A percentile compares a stretch with the other conserved stretches of the same genome.
phyloP scores from a whole-genome alignment of 2,113 vertebrate genomes.

The Podarcis muralis region DNA sequence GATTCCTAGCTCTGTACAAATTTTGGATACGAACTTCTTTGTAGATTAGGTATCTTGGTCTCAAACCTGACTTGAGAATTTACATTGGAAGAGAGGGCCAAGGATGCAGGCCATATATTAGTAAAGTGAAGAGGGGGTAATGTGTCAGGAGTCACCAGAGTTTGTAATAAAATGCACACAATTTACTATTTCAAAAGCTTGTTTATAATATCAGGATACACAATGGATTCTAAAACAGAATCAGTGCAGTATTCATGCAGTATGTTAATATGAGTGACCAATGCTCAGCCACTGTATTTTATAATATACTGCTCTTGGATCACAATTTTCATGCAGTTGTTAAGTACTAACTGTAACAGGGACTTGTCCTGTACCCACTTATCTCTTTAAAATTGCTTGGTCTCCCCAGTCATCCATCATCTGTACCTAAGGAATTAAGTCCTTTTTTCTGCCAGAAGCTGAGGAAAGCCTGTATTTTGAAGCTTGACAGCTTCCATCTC shows the following conservation, averaged over 20 bases:
- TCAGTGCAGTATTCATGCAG: no score
- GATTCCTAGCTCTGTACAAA: background rate
- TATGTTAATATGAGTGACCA: background rate
- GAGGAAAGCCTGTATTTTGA: no score
- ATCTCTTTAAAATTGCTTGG: no score
- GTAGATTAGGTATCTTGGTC: background rate
- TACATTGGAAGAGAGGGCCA: background rate
- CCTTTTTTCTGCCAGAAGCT: no score
- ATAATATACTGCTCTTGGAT: background rate
- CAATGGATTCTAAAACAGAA: background rate
- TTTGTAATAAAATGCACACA: background rate
- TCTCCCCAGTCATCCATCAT: no score
- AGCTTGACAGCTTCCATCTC: no score
- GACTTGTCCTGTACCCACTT: no score
- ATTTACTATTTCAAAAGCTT: background rate
- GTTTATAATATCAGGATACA: background rate
- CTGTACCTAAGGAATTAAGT: no score
- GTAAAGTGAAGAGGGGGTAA: background rate
- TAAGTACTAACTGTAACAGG: background rate
- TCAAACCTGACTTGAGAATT: background rate
- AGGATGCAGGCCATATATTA: background rate
- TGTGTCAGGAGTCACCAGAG: background rate
- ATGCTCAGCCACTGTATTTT: background rate
- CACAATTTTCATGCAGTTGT: background rate
- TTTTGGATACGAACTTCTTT: background rate